A percentile compares a stretch with the other conserved stretches of the same genome.
Conservation (phyloP, 2,888 invertebrate genomes). For the Petrolisthes manimaculis region DNA sequence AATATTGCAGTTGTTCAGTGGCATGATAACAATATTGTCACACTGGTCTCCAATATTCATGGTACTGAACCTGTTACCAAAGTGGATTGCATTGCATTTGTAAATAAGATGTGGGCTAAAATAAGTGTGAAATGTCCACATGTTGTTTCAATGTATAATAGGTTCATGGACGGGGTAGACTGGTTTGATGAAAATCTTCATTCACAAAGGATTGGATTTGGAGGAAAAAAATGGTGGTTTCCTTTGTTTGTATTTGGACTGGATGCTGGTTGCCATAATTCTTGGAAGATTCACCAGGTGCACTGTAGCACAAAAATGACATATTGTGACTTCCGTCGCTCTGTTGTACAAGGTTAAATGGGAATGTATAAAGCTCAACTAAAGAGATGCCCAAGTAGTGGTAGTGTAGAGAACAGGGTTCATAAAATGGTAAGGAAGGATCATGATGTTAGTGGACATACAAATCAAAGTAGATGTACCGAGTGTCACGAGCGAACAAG, state of each 20-base stretch:
- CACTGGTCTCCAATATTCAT: too few species aligned
- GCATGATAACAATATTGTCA: too few species aligned
- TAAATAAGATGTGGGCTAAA: neutral
- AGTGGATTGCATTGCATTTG: neutral
- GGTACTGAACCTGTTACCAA: neutral
- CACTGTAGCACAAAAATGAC: conserved; percentile 20
- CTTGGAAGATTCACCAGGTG: neutral
- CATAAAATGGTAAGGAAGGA: neutral
- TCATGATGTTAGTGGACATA: conserved; percentile 3
- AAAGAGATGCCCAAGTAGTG: neutral
- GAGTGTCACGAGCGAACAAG: conserved; percentile 16
- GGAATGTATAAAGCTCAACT: neutral
- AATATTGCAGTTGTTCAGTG: too few species aligned
- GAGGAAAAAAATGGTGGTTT: conserved; percentile 17
- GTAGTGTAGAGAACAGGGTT: neutral
- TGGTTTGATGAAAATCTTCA: conserved; percentile 27
- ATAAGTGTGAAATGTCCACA: conserved; percentile 3
- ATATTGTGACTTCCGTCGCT: conserved; percentile 20
- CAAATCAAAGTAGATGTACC: conserved; percentile 20
- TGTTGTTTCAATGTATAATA: conserved; percentile 5
- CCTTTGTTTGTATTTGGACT: conserved; percentile 17
- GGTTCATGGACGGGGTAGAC: conserved; percentile 10
- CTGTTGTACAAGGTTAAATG: conserved; percentile 17
- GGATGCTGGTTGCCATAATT: conserved; percentile 10
- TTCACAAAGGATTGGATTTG: neutral